Base-by-base conservation (phyloP, 64 coral and sea anemone genomes). In the Montipora sp. region DNA sequence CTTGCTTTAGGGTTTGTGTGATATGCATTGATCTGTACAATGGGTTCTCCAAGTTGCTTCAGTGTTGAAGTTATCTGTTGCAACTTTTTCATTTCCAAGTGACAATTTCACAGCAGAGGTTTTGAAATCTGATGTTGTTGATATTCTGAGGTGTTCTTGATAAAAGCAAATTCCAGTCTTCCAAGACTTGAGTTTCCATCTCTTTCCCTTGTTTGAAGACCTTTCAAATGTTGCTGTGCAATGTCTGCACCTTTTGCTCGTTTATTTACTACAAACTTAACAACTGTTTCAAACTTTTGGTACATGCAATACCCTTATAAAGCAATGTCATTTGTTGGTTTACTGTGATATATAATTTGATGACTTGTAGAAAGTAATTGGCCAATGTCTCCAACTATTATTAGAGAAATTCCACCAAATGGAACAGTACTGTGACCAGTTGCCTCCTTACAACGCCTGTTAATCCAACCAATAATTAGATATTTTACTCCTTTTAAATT, bases 371-470 rank as follows among this genome's bases (percentile, higher is more conserved):
- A 57, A 48, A 59, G 91, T 53, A 87, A 61, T 68, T 93, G 91
- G 10, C 23, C 91, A 93, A 87, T 87, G 76, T 93, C 83, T 19
- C 91, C 83, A 13, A 93, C 91, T 51, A 93, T 8, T 57, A 93
- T 86, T 51, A 93, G 58, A n/a, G 82, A 87, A 7, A 93, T 93
- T 61, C 83, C 91, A 69, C 83, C 91, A 80, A 93, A 93, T 45
- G 83, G 36, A 36, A 36, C 36, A 36, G 36, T 36, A 36, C 36
- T 36, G 1, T 36, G 36, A 36, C 36, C 36, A 36, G 36, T 36
- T 36, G 36, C 36, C 36, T 36, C 36, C 36, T 36, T 36, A 36
- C 36, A 36, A 36, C 36, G 36, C 36, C 36, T 36, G 36, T 36
- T 36, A 36, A 36, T 36, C 36, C 36, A 36, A 36, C 36, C 36